phyloP scores from a whole-genome alignment of 2,888 invertebrate genomes.

The Mythimna impura region DNA sequence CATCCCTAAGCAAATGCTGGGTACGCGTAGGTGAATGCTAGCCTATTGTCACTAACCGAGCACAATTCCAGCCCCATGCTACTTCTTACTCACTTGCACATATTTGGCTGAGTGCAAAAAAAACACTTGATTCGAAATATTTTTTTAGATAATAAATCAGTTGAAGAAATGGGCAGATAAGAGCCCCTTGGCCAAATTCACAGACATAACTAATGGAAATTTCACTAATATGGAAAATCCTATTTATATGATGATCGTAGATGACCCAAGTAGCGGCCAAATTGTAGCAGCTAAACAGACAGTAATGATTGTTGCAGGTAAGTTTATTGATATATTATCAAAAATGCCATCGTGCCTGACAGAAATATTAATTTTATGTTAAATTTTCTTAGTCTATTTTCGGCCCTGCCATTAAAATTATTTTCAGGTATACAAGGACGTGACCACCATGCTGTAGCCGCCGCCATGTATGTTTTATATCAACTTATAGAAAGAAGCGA shows the following conservation, averaged over 20 bases:
- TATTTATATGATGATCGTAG: constrained; percentile 85
- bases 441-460: constrained; percentile 85
- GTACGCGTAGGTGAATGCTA: neutral
- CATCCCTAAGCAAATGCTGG: neutral
- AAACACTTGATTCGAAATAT: neutral
- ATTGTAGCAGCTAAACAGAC: constrained; percentile 83
- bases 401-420: neutral
- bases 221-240: constrained; percentile 86
- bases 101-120: neutral
- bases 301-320: constrained; percentile 86
- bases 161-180: constrained; percentile 82
- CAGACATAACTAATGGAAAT: constrained; percentile 84
- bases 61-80: neutral
- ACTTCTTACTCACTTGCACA: neutral
- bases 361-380: neutral
- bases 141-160: constrained; percentile 78
- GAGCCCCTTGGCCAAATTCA: constrained; percentile 83
- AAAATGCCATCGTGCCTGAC: neutral
- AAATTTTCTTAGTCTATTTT: neutral
- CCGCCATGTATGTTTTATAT: constrained; percentile 84
- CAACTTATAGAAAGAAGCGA: constrained; percentile 84
- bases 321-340: neutral
- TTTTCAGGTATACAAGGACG: constrained; percentile 84
- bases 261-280: constrained; percentile 86
- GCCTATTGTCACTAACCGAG: neutral